Base-by-base conservation (phyloP, 1,140 invertebrate species). In the Portunus trituberculatus region DNA sequence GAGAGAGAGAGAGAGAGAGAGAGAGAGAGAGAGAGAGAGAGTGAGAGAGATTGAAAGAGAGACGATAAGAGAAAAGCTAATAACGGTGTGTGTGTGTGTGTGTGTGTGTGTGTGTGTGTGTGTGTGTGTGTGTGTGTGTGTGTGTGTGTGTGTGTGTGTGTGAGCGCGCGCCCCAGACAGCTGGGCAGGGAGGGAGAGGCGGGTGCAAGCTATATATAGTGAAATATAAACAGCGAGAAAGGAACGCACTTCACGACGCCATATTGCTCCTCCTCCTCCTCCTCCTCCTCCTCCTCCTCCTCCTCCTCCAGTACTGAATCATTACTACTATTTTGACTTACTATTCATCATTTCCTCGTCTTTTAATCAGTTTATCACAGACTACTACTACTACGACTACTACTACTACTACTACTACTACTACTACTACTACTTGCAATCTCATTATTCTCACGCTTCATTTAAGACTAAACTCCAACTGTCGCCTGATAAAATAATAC, bases 141-240 rank as follows among this genome's bases (percentile, higher is more conserved):
- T 76, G 67, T 76, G 67, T 76, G 67, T 76, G 67, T 76, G 67
- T 76, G 67, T 76, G 67, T 76, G 67, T 76, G 67, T 76, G 67
- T 76, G 67, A n/a, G 67, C 8, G 20, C n/a, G 67, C n/a, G 67
- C n/a, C 1, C n/a, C 20, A n/a, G 25, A 91, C 45, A 91, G 90
- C 25, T 45, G 48, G 48, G 48, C 20, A 76, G 90, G 45, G 48
- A 91, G 90, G 59, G 48, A 91, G 29, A 87, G 29, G 29, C 31
- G 89, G 89, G 89, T 91, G 67, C 89, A 45, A 2, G 20, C 89
- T 91, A 91, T 91, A 91, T 91, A 59, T 91, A 91, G 89, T 29
- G 89, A 91, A 59, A 91, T 59, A 91, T 91, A 91, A 91, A 91
- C 89, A 91, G 46, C n/a, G 84, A 46, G n/a, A 32, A 8, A n/a